These are phyloP conservation scores for Cervus canadensis DNA, from an alignment of 2,113 vertebrate genomes.

Conservation along the genomic window DNA sequence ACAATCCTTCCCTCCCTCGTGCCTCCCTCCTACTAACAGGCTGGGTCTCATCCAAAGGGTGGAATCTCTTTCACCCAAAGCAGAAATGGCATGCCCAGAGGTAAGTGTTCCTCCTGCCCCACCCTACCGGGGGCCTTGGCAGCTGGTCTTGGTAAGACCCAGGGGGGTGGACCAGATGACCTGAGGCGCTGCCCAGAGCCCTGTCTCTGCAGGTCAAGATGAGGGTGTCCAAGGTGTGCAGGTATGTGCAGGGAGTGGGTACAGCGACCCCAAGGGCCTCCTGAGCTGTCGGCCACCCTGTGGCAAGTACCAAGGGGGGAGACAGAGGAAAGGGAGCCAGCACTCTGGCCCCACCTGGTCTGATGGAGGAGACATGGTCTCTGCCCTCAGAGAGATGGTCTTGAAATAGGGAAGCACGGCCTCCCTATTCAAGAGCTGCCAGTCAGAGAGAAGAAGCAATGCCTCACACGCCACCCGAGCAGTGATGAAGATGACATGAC, in stretches of 20 bases:
- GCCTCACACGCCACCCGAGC: not conserved
- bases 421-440: not conserved
- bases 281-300: not conserved
- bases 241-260: not conserved
- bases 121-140: not conserved
- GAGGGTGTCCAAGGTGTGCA: not conserved
- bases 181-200: not conserved
- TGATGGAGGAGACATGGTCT: not conserved
- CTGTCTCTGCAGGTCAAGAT: not conserved
- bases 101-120: conserved; percentile 49
- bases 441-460: not conserved
- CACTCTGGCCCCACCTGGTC: not conserved
- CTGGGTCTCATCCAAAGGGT: conserved; percentile 66
- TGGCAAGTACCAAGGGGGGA: not conserved
- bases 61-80: conserved; percentile 57
- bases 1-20: not conserved
- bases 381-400: not conserved
- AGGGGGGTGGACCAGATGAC: not conserved
- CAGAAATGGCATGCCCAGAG: conserved; percentile 51
- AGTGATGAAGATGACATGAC: not conserved
- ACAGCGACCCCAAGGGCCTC: not conserved
- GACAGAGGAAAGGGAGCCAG: not conserved
- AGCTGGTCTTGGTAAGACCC: not conserved
- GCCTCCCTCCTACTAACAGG: conserved; percentile 44
- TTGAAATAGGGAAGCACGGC: not conserved